Evolutionary conservation across 1,140 invertebrate species (phyloP), one percentile per base, ranked within the genome.

Genomic region (Drosophila sturtevanti): DNA sequence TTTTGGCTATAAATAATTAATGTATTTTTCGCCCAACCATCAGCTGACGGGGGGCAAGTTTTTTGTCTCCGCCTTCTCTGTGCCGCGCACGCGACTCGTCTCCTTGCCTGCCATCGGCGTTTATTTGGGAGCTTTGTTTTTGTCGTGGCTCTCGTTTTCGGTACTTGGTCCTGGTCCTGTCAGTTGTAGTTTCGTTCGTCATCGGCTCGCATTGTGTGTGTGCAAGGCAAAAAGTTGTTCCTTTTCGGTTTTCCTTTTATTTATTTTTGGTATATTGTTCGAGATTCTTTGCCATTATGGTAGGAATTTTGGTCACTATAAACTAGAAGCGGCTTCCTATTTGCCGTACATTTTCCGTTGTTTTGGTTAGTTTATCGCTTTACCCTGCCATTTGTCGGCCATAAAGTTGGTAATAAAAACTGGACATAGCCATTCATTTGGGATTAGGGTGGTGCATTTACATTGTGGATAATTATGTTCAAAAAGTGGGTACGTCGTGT

Each of bases 401-500:
- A 18, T 11, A 21, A 61, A 52, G 22, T 54, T 51, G 55, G 72
- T 55, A 56, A 31, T 48, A 48, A 48, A 18, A 21, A 48, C 41
- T 48, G 41, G 41, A 9, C 41, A 21, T 44, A 16, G 14, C 14
- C 41, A 44, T 18, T 21, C 41, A 48, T 16, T 48, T 48, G 41
- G 41, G 41, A 48, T 48, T 48, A 21, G 21, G 41, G 16, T 48
- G 41, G 41, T 48, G 41, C 41, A 48, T 48, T 48, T 48, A 48
- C 41, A 48, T 48, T 48, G 41, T 11, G 41, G 10, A 48, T 48
- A 48, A 48, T 48, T 69, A 91, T 91, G 90, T 89, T 91, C 63
- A 91, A 90, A 76, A 91, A 91, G 81, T 91, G 90, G 90, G 90
- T 91, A 63, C 90, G 90, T 63, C 90, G 90, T 48, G 90, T 91